Percentiles rank a stretch among this genome's conserved stretches.
These are phyloP conservation scores for Rhynchonycteris naso DNA, from an alignment of 2,797 vertebrate species.

Conservation along the genomic window DNA sequence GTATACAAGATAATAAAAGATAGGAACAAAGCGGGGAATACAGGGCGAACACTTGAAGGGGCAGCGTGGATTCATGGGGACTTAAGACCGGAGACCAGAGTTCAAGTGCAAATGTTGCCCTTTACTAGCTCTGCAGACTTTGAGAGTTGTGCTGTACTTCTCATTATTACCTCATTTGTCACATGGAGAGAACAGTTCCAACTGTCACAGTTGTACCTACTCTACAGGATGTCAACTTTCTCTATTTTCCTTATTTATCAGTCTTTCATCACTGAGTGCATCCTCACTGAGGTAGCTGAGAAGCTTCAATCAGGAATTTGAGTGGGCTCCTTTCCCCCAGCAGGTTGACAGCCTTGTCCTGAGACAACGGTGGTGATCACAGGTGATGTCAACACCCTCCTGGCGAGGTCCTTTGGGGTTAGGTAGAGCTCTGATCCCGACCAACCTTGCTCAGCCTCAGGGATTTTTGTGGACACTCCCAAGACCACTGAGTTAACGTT, in stretches of 20 bases:
- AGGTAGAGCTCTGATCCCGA: neutral
- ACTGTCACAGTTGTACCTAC: neutral
- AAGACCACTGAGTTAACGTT: neutral
- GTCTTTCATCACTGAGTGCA: neutral
- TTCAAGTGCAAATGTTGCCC: neutral
- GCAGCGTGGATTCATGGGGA: neutral
- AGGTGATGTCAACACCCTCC: accelerated
- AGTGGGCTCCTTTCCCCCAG: neutral
- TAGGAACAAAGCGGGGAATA: accelerated
- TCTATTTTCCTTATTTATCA: neutral
- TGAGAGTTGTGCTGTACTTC: neutral
- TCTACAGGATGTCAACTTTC: neutral
- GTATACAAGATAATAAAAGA: neutral
- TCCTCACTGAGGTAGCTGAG: neutral
- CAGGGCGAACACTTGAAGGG: neutral
- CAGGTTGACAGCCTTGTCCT: neutral
- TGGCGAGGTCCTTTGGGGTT: neutral
- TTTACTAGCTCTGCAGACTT: neutral
- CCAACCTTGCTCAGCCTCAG: neutral
- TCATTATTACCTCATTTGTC: no score
- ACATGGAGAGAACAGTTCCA: neutral
- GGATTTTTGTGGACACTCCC: neutral
- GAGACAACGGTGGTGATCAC: no score
- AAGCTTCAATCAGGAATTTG: neutral
- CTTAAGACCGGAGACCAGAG: neutral